A percentile compares a stretch with the other conserved stretches of the same genome.
phyloP scores from a whole-genome alignment of 2,113 vertebrate genomes.

The Elgaria multicarinata region DNA sequence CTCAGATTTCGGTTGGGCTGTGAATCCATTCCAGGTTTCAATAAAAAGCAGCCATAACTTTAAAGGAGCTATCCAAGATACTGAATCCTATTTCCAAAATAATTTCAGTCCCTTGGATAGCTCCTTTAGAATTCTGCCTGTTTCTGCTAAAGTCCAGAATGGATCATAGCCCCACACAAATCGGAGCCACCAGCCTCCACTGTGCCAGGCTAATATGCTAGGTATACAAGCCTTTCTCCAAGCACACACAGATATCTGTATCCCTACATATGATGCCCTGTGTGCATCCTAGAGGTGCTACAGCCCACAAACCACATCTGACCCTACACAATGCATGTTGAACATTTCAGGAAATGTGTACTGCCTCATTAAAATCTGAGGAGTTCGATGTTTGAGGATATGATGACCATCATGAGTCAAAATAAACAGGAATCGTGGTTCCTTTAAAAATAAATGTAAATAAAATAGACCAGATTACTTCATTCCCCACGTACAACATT shows the following conservation, averaged over 20 bases:
- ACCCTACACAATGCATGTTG: neutral
- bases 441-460: slow-evolving; percentile 9
- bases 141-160: too few relatives aligned
- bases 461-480: neutral
- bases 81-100: too few relatives aligned
- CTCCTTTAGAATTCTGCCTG: too few relatives aligned
- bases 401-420: neutral
- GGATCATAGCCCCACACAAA: too few relatives aligned
- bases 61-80: too few relatives aligned
- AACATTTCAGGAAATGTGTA: neutral
- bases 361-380: neutral
- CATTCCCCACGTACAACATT: slow-evolving; percentile 21
- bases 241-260: neutral
- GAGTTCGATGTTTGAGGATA: neutral
- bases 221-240: neutral
- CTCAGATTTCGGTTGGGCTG: too few relatives aligned
- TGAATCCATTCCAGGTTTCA: too few relatives aligned
- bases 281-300: neutral
- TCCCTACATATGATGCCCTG: neutral
- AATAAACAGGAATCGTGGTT: neutral
- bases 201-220: neutral
- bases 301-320: neutral
- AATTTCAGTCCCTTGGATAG: too few relatives aligned
- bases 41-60: too few relatives aligned
- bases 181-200: too few relatives aligned